phyloP scores from a whole-genome alignment of 2,797 vertebrate genomes.

The Acanthurus tractus region DNA sequence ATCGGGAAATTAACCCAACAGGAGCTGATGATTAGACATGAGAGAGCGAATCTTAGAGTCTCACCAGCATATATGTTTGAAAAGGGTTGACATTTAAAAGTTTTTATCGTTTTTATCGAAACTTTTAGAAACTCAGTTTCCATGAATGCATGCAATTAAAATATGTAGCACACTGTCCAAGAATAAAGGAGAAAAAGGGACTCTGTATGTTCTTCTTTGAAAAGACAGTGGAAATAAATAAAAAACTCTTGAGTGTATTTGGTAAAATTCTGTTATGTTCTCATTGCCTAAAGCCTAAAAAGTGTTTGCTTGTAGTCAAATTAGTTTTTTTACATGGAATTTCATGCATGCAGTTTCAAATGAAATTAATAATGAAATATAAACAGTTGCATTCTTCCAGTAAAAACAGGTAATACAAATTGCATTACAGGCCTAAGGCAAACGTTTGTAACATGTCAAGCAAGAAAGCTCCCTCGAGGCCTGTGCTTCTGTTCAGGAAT shows the following conservation, averaged over 20 bases:
- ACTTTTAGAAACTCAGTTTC: background rate
- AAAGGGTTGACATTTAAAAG: background rate
- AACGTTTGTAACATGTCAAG: conserved; percentile 12
- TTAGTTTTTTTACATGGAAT: background rate
- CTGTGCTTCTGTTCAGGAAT: conserved; percentile 26
- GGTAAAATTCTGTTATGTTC: background rate
- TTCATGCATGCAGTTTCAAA: conserved; percentile 5
- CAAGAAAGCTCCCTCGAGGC: background rate
- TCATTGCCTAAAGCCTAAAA: conserved; percentile 3
- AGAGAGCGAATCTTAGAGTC: background rate
- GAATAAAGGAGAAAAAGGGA: background rate
- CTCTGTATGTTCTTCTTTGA: conserved; percentile 2
- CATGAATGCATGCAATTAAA: background rate
- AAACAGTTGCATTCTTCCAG: background rate
- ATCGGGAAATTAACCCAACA: background rate
- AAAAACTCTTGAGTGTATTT: background rate
- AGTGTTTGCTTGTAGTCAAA: background rate
- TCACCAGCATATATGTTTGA: background rate
- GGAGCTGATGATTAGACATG: background rate
- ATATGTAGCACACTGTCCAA: background rate
- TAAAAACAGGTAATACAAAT: conserved; percentile 19
- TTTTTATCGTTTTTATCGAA: background rate
- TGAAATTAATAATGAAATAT: conserved; percentile 15
- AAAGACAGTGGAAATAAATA: background rate
- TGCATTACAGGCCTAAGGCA: conserved; percentile 25